These are phyloP conservation scores for Maccullochella peelii DNA, from an alignment of 2,113 vertebrate genomes.

Conservation along the genomic window DNA sequence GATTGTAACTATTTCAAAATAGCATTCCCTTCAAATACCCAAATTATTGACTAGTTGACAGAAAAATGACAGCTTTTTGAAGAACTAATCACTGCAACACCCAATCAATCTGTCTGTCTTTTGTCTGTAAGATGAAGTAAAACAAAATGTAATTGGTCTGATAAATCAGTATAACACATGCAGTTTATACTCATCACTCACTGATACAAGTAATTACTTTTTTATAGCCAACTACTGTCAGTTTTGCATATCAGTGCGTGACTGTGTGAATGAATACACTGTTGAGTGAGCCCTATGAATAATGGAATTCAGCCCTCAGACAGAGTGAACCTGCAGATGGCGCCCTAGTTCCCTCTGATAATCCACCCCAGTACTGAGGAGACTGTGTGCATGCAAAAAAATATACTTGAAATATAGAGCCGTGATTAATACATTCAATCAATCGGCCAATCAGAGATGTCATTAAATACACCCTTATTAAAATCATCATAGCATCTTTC, in stretches of 20 bases:
- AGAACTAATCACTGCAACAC: background rate
- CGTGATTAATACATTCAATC: background rate
- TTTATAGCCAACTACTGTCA: background rate
- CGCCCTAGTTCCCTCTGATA: slow-evolving; percentile 59
- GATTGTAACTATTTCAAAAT: background rate
- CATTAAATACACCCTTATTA: background rate
- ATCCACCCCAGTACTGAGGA: background rate
- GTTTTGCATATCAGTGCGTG: background rate
- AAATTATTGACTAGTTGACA: background rate
- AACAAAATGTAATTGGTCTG: background rate
- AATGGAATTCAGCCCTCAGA: background rate
- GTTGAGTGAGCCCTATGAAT: background rate
- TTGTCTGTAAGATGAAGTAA: background rate
- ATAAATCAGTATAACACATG: background rate
- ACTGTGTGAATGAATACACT: background rate
- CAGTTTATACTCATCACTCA: background rate
- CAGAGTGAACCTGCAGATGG: slow-evolving; percentile 73
- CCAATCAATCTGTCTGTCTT: background rate
- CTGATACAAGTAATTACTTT: background rate
- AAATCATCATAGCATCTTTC: background rate
- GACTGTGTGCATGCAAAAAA: background rate
- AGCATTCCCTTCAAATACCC: background rate
- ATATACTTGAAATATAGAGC: background rate
- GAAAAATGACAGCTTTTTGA: background rate
- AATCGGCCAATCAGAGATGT: background rate